Base-by-base conservation (phyloP, 2,797 vertebrate species). In the Lates japonicus region DNA sequence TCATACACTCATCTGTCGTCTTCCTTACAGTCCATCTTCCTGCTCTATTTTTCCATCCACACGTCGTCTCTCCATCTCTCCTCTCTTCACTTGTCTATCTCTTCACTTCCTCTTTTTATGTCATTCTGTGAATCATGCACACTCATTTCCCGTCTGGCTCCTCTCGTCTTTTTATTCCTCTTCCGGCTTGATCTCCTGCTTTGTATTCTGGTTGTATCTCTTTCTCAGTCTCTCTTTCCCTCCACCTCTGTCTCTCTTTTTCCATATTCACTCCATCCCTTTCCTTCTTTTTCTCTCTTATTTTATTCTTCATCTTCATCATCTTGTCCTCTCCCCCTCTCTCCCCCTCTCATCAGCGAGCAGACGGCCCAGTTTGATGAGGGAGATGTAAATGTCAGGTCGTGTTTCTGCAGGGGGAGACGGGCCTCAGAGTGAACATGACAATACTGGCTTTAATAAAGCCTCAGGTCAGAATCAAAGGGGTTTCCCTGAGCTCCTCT, bases 321-420 rank as follows among this genome's bases (percentile, higher is more conserved):
- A 39, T 5, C 65, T 67, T 4, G 25, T 61, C 74, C 63, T 77
- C 62, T 7, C 58, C 0, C 48, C 0, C 54, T 14, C 70, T 25
- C 51, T 63, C 52, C 46, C 37, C 76, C 31, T 70, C 86, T 88
- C 83, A 74, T 88, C 82, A 79, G 74, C 7, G 42, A 66, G 82
- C 86, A 83, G 87, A 80, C 71, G 55, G 80, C 60, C 41, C 69
- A 73, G 58, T 88, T 80, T 88, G 87, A 91, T 85, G 80, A 85
- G 82, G 59, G 82, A 81, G 80, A 88, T 88, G 83, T 88, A 85
- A 84, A 92, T 90, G 87, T 88, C 87, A 90, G 85, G 33, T 57
- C 2, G 57, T 72, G 64, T 87, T 84, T 81, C 88, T 74, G 81
- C 78, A 29, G 76, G 65, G 19, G 52, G 29, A 76, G 78, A 64